phyloP scores from a whole-genome alignment of 2,797 vertebrate genomes.

The Enteromius unitaeniatus region DNA sequence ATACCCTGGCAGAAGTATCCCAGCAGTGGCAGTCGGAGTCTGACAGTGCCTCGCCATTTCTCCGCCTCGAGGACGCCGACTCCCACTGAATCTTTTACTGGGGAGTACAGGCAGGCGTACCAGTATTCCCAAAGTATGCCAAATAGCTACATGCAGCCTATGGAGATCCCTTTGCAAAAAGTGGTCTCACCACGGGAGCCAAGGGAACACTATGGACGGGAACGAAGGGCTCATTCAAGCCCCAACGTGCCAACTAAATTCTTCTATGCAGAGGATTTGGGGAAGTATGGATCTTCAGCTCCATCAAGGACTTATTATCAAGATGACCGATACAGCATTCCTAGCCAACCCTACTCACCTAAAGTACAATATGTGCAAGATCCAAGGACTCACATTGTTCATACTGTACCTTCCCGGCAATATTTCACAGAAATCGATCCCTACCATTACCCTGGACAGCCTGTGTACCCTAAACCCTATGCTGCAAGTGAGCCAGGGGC shows the following conservation, averaged over 20 bases:
- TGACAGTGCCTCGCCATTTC: constrained; percentile 86
- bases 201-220: constrained; percentile 80
- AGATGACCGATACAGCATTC: constrained; percentile 76
- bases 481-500: constrained; percentile 82
- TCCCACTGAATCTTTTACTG: constrained; percentile 87
- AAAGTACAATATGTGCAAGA: constrained; percentile 83
- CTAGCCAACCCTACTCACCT: constrained; percentile 74
- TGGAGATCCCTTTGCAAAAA: constrained; percentile 76
- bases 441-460: constrained; percentile 73
- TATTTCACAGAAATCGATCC: constrained; percentile 83
- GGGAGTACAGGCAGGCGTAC: constrained; percentile 82
- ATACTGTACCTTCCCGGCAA: constrained; percentile 75
- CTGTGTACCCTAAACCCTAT: constrained; percentile 76
- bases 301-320: constrained; percentile 79
- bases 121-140: constrained; percentile 82
- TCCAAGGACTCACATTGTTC: constrained; percentile 79
- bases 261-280: constrained; percentile 89
- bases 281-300: constrained; percentile 77
- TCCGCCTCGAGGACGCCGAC: constrained; percentile 87
- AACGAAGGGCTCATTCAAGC: constrained; percentile 83
- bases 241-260: constrained; percentile 86
- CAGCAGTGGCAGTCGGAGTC: constrained; percentile 77
- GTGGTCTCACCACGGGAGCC: constrained; percentile 80
- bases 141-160: constrained; percentile 81
- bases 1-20: constrained; percentile 79